Evolutionary conservation across 2,797 vertebrate species (phyloP).

Genomic region (Poliocrania exsul): DNA sequence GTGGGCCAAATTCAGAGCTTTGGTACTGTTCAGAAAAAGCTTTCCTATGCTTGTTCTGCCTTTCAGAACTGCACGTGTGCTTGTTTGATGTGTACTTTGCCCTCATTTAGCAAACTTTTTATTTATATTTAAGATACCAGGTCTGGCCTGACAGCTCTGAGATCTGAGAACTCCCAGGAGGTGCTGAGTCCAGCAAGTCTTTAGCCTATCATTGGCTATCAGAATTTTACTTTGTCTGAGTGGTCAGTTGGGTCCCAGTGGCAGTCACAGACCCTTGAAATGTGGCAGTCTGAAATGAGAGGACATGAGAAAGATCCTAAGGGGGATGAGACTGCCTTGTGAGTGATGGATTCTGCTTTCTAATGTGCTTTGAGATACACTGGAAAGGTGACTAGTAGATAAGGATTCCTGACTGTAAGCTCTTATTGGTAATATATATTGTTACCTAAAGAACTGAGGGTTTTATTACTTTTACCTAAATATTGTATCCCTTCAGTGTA

Average conservation of each 20-base stretch:
- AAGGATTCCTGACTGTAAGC: background rate
- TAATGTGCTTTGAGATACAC: background rate
- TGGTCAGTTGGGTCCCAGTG: fast-evolving
- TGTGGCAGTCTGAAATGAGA: background rate
- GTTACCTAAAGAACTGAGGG: background rate
- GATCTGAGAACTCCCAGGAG: background rate
- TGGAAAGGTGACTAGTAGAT: background rate
- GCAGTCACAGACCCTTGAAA: background rate
- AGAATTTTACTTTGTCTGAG: background rate
- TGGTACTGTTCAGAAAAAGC: background rate
- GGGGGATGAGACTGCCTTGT: background rate
- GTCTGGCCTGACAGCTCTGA: background rate
- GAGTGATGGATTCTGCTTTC: background rate
- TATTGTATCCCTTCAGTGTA: background rate
- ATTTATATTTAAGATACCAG: background rate
- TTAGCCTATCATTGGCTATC: background rate
- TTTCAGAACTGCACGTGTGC: background rate
- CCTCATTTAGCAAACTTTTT: background rate
- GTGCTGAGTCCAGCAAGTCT: background rate
- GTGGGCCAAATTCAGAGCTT: slow-evolving; percentile 18
- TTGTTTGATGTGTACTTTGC: slow-evolving; percentile 8
- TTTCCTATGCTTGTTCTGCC: slow-evolving; percentile 7
- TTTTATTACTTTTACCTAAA: background rate
- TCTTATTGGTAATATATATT: background rate
- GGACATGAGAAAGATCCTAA: background rate